Percentiles rank a stretch among this genome's conserved stretches.
These are phyloP conservation scores for Parthenolecanium corni DNA, from an alignment of 2,888 invertebrate genomes.

Conservation along the genomic window DNA sequence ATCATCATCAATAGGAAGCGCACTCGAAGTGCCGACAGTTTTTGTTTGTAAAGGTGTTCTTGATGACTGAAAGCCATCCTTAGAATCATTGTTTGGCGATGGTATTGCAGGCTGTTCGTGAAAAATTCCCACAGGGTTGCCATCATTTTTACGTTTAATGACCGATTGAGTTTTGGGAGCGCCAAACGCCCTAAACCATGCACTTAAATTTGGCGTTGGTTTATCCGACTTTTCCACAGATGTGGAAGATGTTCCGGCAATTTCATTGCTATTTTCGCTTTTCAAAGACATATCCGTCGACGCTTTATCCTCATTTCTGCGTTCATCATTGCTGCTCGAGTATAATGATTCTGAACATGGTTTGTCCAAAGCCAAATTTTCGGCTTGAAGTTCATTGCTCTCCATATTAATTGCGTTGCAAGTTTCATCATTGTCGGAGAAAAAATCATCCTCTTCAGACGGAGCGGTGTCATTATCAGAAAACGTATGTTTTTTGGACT, in stretches of 20 bases:
- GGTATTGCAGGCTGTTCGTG: constrained; percentile 12
- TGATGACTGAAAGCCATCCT: constrained; percentile 12
- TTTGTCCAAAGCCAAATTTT: constrained; percentile 17
- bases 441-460: constrained; percentile 33
- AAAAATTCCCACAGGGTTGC: constrained; percentile 26
- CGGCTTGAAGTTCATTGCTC: constrained; percentile 17
- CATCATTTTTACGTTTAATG: constrained; percentile 45
- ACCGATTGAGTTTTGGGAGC: constrained; percentile 57
- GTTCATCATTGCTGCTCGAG: constrained; percentile 31
- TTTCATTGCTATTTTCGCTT: constrained; percentile 16
- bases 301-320: constrained; percentile 33
- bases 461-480: constrained; percentile 39
- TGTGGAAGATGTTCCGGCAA: constrained; percentile 1
- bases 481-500: constrained; percentile 49
- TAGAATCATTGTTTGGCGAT: constrained; percentile 19
- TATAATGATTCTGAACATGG: not conserved
- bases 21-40: not conserved
- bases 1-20: constrained; percentile 11
- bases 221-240: constrained; percentile 38
- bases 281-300: constrained; percentile 33
- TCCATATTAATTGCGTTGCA: constrained; percentile 33
- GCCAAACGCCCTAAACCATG: constrained; percentile 86
- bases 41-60: not conserved
- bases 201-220: constrained; percentile 74
- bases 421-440: constrained; percentile 33